Base-by-base conservation (phyloP, 1,140 invertebrate species). In the Brachionus rubens region DNA sequence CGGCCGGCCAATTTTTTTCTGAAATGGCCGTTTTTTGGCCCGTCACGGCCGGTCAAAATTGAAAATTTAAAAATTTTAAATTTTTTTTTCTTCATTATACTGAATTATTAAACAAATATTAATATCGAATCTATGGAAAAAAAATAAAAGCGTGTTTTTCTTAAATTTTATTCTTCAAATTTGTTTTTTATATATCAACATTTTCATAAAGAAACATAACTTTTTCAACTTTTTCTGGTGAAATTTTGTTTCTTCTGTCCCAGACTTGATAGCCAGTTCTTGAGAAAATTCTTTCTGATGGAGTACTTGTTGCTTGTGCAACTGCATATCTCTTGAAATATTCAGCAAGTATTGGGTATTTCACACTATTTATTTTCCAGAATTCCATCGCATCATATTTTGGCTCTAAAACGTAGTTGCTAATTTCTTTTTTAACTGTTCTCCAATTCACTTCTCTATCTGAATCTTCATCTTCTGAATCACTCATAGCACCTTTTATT, bases 211-310 rank as follows among this genome's bases (percentile, higher is more conserved):
- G 9, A 36, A 36, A 36, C 33, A 36, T 36, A 5, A 36, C 9
- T 36, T 36, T 9, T 36, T 36, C 33, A 36, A 36, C 9, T 36
- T 36, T 36, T 36, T 36, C 9, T 9, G 33, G 33, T 5, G 33
- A 36, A 5, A 36, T 5, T 36, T 36, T 36, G 33, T 36, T 36
- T 36, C 33, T 36, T 5, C 30, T 1, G 21, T 59, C 56, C 56
- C 30, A 59, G 16, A 59, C 33, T 40, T 59, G 56, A 59, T 59
- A 59, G 14, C 30, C 30, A 36, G 33, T 40, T 21, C 26, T 33
- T 40, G 56, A 59, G 36, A 59, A 59, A 40, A 59, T 33, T 40
- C 56, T 59, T 59, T 59, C 30, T 2, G 30, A 59, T 14, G 56
- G 28, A 5, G 3, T 19, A 40, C 56, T 59, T 59, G 56, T 59